A percentile compares a stretch with the other conserved stretches of the same genome.
Evolutionary conservation across 2,797 vertebrate genomes (phyloP).

Genomic region (Kryptolebias ocellatus): DNA sequence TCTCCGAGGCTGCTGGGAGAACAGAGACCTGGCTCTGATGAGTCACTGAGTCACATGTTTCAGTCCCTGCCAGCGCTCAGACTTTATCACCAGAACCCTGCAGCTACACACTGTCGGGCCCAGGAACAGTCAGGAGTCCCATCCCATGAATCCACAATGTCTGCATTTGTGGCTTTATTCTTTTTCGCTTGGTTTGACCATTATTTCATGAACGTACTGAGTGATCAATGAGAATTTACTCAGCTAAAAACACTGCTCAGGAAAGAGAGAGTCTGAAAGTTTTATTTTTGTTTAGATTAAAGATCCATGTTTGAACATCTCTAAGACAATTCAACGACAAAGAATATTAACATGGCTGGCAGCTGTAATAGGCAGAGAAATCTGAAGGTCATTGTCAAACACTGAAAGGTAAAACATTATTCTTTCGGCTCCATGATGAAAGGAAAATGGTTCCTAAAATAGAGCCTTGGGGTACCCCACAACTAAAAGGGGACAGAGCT

Average conservation of each 20-base stretch:
- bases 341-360: too few species aligned
- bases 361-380: too few species aligned
- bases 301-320: neutral
- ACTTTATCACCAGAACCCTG: conserved; percentile 37
- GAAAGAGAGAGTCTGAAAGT: too few species aligned
- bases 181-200: neutral
- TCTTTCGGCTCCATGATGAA: neutral
- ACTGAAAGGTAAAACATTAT: neutral
- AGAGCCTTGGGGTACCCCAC: neutral
- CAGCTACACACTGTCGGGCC: conserved; percentile 26
- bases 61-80: conserved; percentile 23
- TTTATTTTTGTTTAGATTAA: neutral
- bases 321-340: neutral
- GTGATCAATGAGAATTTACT: conserved; percentile 4
- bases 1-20: conserved; percentile 38
- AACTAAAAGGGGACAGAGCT: neutral
- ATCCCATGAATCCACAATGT: conserved; percentile 21
- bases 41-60: conserved; percentile 55
- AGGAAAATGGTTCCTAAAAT: neutral
- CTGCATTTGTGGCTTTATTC: conserved; percentile 9
- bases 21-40: conserved; percentile 24
- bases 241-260: neutral
- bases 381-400: too few species aligned
- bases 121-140: conserved; percentile 42
- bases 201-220: conserved; percentile 7